phyloP scores from a whole-genome alignment of 2,797 vertebrate species.

The Erethizon dorsatum region DNA sequence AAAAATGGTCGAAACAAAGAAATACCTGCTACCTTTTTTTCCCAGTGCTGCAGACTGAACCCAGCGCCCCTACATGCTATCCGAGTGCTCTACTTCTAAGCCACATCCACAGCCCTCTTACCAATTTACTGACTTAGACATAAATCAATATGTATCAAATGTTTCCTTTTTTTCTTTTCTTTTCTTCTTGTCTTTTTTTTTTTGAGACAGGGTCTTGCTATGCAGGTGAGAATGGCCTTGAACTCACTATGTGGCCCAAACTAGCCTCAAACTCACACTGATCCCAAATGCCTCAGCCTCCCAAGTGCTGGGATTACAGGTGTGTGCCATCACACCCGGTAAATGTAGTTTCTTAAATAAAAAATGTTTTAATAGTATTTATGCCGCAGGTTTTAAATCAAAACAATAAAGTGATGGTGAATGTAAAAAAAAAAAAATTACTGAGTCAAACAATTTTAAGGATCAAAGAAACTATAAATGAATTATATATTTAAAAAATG shows the following conservation, averaged over 20 bases:
- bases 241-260: no score
- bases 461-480: slow-evolving; percentile 29
- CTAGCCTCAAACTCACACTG: no score
- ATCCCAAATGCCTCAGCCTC: no score
- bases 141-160: background rate
- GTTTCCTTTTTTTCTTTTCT: no score
- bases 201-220: no score
- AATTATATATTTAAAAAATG: background rate
- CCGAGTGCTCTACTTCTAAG: background rate
- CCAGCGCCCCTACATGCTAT: background rate
- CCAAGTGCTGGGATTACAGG: no score
- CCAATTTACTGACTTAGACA: slow-evolving; percentile 38
- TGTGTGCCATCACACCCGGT: no score
- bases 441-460: slow-evolving; percentile 19
- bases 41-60: background rate
- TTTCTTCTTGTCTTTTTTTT: no score
- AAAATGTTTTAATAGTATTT: no score
- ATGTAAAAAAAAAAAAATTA: background rate
- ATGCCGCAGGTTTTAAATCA: slow-evolving; percentile 19
- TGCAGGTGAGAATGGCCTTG: no score
- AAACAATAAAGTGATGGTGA: slow-evolving; percentile 48
- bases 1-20: background rate
- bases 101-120: background rate
- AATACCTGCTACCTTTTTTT: background rate
- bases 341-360: background rate